Percentiles rank a stretch among this genome's conserved stretches.
phyloP scores from a whole-genome alignment of 2,888 invertebrate genomes.

The Agonum fuliginosum region DNA sequence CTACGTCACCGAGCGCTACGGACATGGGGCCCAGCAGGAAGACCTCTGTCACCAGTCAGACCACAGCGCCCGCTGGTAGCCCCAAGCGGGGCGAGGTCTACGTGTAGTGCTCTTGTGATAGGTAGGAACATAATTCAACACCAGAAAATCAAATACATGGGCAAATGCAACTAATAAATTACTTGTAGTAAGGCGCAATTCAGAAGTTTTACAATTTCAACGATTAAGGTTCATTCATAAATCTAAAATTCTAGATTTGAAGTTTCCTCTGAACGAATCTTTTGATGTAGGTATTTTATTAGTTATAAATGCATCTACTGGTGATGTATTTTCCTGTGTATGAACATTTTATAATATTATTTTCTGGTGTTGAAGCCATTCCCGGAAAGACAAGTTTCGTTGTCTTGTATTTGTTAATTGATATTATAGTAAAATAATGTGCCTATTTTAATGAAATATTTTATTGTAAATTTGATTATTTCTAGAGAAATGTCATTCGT shows the following conservation, averaged over 20 bases:
- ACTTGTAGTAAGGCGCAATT: too few species aligned
- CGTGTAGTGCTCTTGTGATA: conserved; percentile 68
- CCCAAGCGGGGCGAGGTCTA: conserved; percentile 76
- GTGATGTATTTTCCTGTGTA: too few species aligned
- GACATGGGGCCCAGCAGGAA: conserved; percentile 70
- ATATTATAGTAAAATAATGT: conserved; percentile 12
- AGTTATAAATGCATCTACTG: too few species aligned
- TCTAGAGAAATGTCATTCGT: background rate
- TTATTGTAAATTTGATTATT: background rate
- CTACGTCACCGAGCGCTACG: conserved; percentile 63
- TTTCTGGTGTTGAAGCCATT: too few species aligned
- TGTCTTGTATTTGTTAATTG: background rate
- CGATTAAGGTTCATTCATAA: too few species aligned
- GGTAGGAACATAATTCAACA: background rate
- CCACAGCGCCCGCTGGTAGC: conserved; percentile 69
- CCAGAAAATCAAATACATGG: background rate
- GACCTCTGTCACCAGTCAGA: conserved; percentile 72
- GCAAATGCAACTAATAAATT: too few species aligned
- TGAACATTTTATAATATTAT: too few species aligned
- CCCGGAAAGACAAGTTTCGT: too few species aligned
- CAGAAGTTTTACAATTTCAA: too few species aligned
- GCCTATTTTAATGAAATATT: conserved; percentile 19
- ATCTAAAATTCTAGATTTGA: too few species aligned
- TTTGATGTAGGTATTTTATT: too few species aligned
- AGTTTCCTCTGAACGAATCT: too few species aligned